These are phyloP conservation scores for Amaurobius ferox DNA, from an alignment of 2,888 invertebrate genomes.

Conservation along the genomic window DNA sequence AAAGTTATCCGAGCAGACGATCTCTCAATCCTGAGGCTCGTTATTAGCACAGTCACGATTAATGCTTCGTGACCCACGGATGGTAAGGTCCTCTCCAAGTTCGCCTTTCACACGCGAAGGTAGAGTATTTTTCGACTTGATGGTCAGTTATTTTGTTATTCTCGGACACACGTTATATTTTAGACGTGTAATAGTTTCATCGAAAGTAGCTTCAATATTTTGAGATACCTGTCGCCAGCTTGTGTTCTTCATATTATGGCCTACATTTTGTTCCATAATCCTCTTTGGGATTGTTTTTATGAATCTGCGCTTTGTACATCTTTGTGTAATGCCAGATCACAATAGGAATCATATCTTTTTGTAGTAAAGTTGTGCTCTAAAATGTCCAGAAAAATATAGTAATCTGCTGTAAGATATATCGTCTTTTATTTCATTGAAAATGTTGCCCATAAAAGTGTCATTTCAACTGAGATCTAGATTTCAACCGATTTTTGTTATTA, in stretches of 20 bases:
- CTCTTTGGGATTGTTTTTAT: neutral
- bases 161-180: slow-evolving; percentile 41
- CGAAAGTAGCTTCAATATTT: neutral
- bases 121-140: neutral
- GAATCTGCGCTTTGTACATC: neutral
- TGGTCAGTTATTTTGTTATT: slow-evolving; percentile 36
- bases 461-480: too few relatives aligned
- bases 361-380: too few relatives aligned
- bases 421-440: too few relatives aligned
- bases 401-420: too few relatives aligned
- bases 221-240: neutral
- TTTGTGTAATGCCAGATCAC: neutral
- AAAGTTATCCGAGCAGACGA: neutral
- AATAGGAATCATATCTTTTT: neutral
- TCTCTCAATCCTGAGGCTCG: neutral
- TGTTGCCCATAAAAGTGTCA: too few relatives aligned
- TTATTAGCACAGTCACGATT: slow-evolving; percentile 42
- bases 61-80: slow-evolving; percentile 32
- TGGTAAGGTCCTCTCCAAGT: slow-evolving; percentile 1
- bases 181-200: neutral
- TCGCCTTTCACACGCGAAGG: slow-evolving; percentile 25
- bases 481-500: too few relatives aligned
- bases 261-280: neutral
- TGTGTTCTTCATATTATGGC: neutral
- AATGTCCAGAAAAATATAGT: too few relatives aligned